phyloP scores from a whole-genome alignment of 2,113 vertebrate species.

The Sinocyclocheilus anophthalmus region DNA sequence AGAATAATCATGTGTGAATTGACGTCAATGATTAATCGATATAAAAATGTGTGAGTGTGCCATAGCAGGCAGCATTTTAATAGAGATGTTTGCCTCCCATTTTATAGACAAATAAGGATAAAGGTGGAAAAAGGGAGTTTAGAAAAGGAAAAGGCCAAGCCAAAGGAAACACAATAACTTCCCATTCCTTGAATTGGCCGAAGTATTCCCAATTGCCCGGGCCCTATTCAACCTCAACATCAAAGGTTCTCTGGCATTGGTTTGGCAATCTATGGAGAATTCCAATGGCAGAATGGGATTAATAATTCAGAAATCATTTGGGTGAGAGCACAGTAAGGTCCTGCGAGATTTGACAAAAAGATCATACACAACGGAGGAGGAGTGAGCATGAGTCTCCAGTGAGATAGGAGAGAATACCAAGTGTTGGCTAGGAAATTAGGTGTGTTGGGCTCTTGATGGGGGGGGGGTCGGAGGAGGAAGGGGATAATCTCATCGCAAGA shows the following conservation, averaged over 20 bases:
- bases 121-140: neutral
- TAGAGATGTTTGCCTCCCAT: neutral
- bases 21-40: neutral
- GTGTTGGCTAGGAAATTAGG: neutral
- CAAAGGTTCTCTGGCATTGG: conserved; percentile 43
- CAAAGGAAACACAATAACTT: neutral
- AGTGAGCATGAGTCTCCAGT: conserved; percentile 4
- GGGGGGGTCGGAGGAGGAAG: neutral
- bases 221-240: conserved; percentile 49
- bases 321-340: conserved; percentile 56
- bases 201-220: conserved; percentile 12
- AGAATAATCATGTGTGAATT: neutral
- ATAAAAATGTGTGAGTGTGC: neutral
- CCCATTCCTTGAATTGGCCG: neutral
- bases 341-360: conserved; percentile 56
- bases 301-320: conserved; percentile 66
- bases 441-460: neutral
- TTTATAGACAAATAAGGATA: neutral
- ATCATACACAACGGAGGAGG: conserved; percentile 42
- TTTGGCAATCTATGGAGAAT: conserved; percentile 53
- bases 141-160: neutral
- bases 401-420: conserved; percentile 13
- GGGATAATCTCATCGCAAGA: conserved; percentile 16
- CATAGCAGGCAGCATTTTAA: neutral
- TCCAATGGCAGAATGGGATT: conserved; percentile 59